Percentiles rank a stretch among this genome's conserved stretches.
These are phyloP conservation scores for Tyto alba DNA, from an alignment of 2,113 vertebrate species.

Conservation along the genomic window DNA sequence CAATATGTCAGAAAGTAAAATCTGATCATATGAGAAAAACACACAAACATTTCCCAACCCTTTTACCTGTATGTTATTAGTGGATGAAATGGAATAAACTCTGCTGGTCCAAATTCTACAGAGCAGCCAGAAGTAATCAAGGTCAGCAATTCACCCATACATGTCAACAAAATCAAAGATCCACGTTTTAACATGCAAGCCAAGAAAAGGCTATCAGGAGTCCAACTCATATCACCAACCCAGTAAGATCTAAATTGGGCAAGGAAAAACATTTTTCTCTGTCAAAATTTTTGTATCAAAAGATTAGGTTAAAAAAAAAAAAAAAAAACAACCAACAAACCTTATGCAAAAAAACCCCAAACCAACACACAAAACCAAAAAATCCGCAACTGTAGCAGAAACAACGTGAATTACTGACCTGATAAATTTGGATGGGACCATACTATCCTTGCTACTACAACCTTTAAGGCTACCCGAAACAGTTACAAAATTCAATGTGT, in stretches of 20 bases:
- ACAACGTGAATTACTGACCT: conserved; percentile 71
- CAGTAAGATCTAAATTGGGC: conserved; percentile 87
- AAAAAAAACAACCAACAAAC: neutral
- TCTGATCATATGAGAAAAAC: neutral
- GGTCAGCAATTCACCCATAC: conserved; percentile 84
- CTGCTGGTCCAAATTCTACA: conserved; percentile 90
- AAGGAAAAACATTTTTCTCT: neutral
- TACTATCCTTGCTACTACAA: conserved; percentile 82
- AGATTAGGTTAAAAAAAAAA: neutral
- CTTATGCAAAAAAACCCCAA: neutral
- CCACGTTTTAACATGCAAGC: conserved; percentile 93
- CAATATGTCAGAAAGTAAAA: conserved; percentile 8
- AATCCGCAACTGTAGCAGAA: neutral
- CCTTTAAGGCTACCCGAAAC: conserved; percentile 82
- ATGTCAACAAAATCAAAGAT: conserved; percentile 85
- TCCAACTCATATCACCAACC: conserved; percentile 90
- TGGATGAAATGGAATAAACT: conserved; percentile 93
- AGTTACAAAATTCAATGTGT: conserved; percentile 83
- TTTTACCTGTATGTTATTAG: conserved; percentile 88
- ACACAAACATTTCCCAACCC: neutral
- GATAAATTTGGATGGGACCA: conserved; percentile 78
- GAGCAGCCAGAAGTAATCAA: conserved; percentile 86
- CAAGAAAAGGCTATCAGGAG: conserved; percentile 83
- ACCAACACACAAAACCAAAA: neutral
- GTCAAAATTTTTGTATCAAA: neutral